A percentile compares a stretch with the other conserved stretches of the same genome.
These are phyloP conservation scores for Polymixis lichenea DNA, from an alignment of 2,888 invertebrate genomes.

Conservation along the genomic window DNA sequence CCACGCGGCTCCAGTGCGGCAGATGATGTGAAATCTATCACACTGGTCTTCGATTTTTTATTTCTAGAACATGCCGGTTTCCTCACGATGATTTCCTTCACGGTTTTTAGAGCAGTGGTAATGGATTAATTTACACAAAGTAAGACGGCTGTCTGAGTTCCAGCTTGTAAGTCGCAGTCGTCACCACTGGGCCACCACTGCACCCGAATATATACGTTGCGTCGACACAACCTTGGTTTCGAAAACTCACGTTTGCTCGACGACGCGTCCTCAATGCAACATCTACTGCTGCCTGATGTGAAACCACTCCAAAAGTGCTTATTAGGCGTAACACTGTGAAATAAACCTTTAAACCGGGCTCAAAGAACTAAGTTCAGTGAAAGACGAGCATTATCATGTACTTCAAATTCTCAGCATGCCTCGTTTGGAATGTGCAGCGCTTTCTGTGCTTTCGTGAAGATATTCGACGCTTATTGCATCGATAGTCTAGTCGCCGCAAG, in stretches of 20 bases:
- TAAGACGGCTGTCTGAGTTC: too few species aligned
- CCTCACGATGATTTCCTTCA: too few species aligned
- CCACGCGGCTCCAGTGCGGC: too few species aligned
- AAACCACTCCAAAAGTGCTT: neutral
- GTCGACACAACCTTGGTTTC: neutral
- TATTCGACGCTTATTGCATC: slow-evolving; percentile 31
- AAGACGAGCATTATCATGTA: slow-evolving; percentile 33
- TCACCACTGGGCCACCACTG: too few species aligned
- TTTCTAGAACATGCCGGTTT: too few species aligned
- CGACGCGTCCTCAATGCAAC: neutral
- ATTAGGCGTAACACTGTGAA: slow-evolving; percentile 25
- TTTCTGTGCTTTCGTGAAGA: slow-evolving; percentile 33
- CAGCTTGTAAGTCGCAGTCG: too few species aligned
- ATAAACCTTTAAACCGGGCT: slow-evolving; percentile 20
- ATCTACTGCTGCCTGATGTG: neutral
- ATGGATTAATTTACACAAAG: too few species aligned
- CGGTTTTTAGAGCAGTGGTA: too few species aligned
- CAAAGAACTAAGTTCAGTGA: slow-evolving; percentile 27
- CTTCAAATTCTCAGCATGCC: slow-evolving; percentile 40
- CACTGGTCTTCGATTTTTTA: too few species aligned
- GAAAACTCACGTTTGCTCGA: neutral
- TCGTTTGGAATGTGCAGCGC: slow-evolving; percentile 29
- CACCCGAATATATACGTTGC: neutral
- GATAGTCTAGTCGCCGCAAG: neutral
- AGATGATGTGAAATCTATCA: too few species aligned